Evolutionary conservation across 2,113 vertebrate genomes (phyloP), one percentile per base, ranked within the genome.

Genomic region (Panurus biarmicus): DNA sequence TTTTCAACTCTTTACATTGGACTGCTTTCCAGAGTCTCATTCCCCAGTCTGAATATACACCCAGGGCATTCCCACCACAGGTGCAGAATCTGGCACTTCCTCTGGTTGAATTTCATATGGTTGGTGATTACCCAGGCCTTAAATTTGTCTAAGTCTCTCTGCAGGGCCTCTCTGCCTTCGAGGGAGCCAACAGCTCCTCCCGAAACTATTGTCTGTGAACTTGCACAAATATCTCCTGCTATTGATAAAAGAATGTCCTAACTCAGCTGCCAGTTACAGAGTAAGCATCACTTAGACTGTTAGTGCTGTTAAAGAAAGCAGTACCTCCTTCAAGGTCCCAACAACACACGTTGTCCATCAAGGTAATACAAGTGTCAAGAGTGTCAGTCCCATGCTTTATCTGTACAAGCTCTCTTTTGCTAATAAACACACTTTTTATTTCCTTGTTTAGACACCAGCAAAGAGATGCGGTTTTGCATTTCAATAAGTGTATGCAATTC

Each of bases 161-260:
- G 33, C 12, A 45, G 64, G n/a, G 6, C 10, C 38, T 38, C 38
- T 42, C 45, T 38, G 14, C 23, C 54, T 86, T 53, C 0, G 0
- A 38, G 45, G 28, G 18, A 76, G 45, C 33, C 26, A 60, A 33
- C 36, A 76, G 33, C 22, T 69, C 54, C 22, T 69, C 14, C 18
- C 10, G 44, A 45, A 45, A 53, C 7, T 28, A n/a, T 53, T 77
- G 45, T 28, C 19, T 45, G 19, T 28, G 26, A 61, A 86, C 38
- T 69, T 38, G 6, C 35, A 73, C 8, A 54, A 84, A n/a, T 25
- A 22, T 35, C 47, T 28, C 9, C 19, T 36, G 28, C 5, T 62
- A 16, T 78, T 54, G 58, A 33, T 31, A 31, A 81, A 92, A 87
- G 14, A 35, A 62, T 56, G 21, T 81, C 25, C 12, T 56, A 70